phyloP scores from a whole-genome alignment of 64 coral and sea anemone genomes.

The Pocillopora verrucosa region DNA sequence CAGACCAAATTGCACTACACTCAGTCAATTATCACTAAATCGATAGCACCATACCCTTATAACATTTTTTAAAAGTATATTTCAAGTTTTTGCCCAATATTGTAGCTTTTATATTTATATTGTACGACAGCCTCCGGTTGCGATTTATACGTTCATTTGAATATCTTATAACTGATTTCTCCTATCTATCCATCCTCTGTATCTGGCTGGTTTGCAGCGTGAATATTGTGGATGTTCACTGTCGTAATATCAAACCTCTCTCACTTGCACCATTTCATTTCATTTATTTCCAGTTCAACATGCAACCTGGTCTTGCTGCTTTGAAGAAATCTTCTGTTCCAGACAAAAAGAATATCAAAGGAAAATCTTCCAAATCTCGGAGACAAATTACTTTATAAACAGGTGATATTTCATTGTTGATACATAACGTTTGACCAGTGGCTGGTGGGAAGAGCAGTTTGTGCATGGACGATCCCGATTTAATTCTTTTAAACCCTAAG shows the following conservation, averaged over 20 bases:
- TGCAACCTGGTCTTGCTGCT: conserved; percentile 18
- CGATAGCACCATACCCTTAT: too few species aligned
- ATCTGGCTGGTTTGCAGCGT: too few species aligned
- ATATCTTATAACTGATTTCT: too few species aligned
- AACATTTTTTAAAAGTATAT: too few species aligned
- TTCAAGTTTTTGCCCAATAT: too few species aligned
- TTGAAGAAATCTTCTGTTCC: conserved; percentile 36
- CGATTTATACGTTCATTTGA: too few species aligned
- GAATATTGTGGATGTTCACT: neutral
- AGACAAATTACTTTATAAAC: neutral
- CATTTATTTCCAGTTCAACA: conserved; percentile 21
- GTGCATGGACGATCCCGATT: neutral
- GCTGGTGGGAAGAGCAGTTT: neutral
- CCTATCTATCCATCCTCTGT: too few species aligned
- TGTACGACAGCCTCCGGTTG: too few species aligned
- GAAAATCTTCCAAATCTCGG: neutral
- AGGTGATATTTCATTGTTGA: neutral
- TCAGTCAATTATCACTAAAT: too few species aligned
- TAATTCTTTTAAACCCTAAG: neutral
- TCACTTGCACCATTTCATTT: neutral
- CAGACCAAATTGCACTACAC: too few species aligned
- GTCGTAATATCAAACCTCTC: neutral
- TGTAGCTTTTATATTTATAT: too few species aligned
- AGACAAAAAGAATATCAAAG: conserved; percentile 11
- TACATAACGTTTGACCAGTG: neutral